phyloP scores from a whole-genome alignment of 92 coral and sea anemone genomes.

The Virgularia gustaviana region DNA sequence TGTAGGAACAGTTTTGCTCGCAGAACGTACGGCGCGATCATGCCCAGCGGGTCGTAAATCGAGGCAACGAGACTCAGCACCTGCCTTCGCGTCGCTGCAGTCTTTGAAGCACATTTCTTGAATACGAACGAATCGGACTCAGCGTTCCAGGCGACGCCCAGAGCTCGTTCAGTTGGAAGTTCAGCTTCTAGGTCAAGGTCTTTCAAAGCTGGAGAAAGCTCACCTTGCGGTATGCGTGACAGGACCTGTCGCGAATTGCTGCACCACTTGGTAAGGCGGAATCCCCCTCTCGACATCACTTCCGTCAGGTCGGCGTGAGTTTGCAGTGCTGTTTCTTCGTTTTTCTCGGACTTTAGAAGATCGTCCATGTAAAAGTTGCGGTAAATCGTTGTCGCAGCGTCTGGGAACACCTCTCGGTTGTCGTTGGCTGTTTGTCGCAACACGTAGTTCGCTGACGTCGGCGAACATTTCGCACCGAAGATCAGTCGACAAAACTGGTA shows the following conservation, averaged over 20 bases:
- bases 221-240: no score
- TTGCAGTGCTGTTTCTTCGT: conserved; percentile 30
- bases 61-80: background rate
- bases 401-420: conserved; percentile 37
- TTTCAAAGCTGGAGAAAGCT: no score
- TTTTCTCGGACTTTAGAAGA: conserved; percentile 45
- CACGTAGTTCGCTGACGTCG: conserved; percentile 61
- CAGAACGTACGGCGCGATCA: no score
- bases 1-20: no score
- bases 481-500: conserved; percentile 61
- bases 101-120: no score
- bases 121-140: no score
- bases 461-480: conserved; percentile 67
- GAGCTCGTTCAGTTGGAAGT: no score
- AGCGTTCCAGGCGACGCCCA: no score
- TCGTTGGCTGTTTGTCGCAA: conserved; percentile 59
- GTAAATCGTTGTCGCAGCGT: conserved; percentile 40
- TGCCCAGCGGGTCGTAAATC: background rate
- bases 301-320: conserved; percentile 49
- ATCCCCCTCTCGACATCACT: conserved; percentile 41
- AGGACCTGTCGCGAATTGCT: conserved; percentile 48
- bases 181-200: no score
- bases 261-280: conserved; percentile 47
- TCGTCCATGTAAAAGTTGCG: conserved; percentile 60
- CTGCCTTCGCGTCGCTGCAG: no score